phyloP scores from a whole-genome alignment of 2,797 vertebrate genomes.

The Argentina silus region DNA sequence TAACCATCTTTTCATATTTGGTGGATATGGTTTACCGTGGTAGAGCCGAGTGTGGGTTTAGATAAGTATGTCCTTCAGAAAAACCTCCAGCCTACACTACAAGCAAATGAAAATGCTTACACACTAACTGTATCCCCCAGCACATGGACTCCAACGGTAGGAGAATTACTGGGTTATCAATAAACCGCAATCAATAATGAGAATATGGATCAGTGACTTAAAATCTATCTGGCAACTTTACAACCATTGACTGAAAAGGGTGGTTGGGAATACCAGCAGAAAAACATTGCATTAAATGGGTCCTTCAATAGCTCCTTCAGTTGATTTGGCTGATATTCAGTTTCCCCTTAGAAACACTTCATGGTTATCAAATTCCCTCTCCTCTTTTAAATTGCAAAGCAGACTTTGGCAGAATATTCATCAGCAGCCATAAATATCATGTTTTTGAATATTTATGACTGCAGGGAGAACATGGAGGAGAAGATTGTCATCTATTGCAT shows the following conservation, averaged over 20 bases:
- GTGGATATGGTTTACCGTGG: slow-evolving; percentile 42
- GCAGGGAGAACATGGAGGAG: slow-evolving; percentile 39
- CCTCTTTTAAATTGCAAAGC: slow-evolving; percentile 44
- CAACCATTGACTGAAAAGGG: background rate
- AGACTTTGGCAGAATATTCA: slow-evolving; percentile 59
- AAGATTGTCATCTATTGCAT: slow-evolving; percentile 22
- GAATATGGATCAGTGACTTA: background rate
- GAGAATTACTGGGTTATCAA: slow-evolving; percentile 19
- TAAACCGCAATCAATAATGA: slow-evolving; percentile 6
- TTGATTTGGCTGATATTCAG: slow-evolving; percentile 10
- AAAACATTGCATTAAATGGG: slow-evolving; percentile 37
- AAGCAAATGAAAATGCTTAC: slow-evolving; percentile 38
- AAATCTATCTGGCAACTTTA: slow-evolving; percentile 21
- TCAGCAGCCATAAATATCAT: slow-evolving; percentile 55
- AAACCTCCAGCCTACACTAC: slow-evolving; percentile 22
- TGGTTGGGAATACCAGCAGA: background rate
- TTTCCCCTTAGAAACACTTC: slow-evolving; percentile 33
- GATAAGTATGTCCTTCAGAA: slow-evolving; percentile 50
- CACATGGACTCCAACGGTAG: background rate
- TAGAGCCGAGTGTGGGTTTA: slow-evolving; percentile 15
- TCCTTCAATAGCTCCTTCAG: slow-evolving; percentile 28
- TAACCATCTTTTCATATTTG: slow-evolving; percentile 41
- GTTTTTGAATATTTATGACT: slow-evolving; percentile 65
- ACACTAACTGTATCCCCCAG: background rate
- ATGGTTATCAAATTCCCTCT: slow-evolving; percentile 47